Conservation (phyloP, 37 sponge, comb jelly and placozoan genomes). For the Mnemiopsis leidyi region DNA sequence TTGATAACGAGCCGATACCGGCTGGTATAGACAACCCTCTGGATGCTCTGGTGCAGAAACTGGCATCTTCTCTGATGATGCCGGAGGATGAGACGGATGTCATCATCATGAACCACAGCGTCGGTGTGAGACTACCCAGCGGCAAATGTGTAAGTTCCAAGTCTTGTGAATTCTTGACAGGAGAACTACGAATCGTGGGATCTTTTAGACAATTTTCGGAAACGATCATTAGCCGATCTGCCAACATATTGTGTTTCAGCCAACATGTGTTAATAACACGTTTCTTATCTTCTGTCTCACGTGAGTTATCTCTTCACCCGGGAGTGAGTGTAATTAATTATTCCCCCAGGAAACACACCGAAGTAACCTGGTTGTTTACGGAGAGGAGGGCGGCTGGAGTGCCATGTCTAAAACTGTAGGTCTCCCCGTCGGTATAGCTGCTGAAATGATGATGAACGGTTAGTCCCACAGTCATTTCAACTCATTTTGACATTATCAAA, state of each 20-base stretch:
- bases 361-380: constrained; percentile 73
- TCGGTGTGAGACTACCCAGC: constrained; percentile 72
- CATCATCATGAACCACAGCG: constrained; percentile 72
- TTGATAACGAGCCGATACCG: not conserved
- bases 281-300: no score
- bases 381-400: constrained; percentile 70
- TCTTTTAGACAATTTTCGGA: no score
- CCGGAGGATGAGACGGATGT: constrained; percentile 76
- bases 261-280: no score
- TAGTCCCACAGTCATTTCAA: no score
- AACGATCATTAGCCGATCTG: no score
- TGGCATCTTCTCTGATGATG: constrained; percentile 30
- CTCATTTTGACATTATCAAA: no score
- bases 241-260: no score
- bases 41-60: constrained; percentile 21
- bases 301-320: not conserved
- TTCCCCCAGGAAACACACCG: constrained; percentile 69
- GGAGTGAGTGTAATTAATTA: no score
- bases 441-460: constrained; percentile 76
- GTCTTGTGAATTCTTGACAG: no score
- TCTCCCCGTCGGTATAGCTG: constrained; percentile 84
- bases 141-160: constrained; percentile 64
- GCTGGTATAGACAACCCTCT: constrained; percentile 4
- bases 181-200: no score
- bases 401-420: constrained; percentile 94